A percentile compares a stretch with the other conserved stretches of the same genome.
phyloP scores from a whole-genome alignment of 2,888 invertebrate species.

The Ommatoiulus sabulosus region DNA sequence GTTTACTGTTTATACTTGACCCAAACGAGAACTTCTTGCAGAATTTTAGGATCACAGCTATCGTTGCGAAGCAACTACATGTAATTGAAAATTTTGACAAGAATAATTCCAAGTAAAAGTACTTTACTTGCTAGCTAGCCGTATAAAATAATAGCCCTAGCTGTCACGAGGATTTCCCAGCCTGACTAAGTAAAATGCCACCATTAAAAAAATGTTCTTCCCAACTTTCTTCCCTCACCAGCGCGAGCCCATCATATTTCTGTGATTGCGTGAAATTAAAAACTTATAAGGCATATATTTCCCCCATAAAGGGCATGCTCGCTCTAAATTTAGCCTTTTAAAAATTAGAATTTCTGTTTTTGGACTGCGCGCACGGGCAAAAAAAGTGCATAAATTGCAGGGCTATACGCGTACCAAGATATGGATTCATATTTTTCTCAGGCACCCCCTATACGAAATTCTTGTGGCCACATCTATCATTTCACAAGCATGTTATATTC shows the following conservation, averaged over 20 bases:
- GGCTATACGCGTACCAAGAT: not conserved
- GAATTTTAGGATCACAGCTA: not conserved
- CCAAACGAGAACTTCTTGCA: not conserved
- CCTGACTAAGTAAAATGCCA: not conserved
- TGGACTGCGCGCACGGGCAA: not conserved
- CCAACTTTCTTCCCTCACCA: not conserved
- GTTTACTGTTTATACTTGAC: not conserved
- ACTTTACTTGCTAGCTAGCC: not conserved
- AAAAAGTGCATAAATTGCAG: slow-evolving; percentile 27
- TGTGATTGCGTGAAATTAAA: not conserved
- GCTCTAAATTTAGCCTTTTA: slow-evolving; percentile 37
- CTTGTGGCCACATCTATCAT: slow-evolving; percentile 41
- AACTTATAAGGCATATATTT: not conserved
- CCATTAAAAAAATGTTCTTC: slow-evolving; percentile 2
- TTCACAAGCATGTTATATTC: slow-evolving; percentile 45
- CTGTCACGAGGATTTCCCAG: not conserved
- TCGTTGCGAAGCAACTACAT: too few species aligned
- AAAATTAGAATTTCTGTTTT: slow-evolving; percentile 38
- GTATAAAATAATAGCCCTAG: not conserved
- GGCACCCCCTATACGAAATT: not conserved
- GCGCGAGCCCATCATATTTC: not conserved
- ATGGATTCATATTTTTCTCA: slow-evolving; percentile 12
- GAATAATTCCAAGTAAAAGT: not conserved
- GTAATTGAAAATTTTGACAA: too few species aligned
- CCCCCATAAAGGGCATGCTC: not conserved